Evolutionary conservation across 2,113 vertebrate genomes (phyloP), one percentile per base, ranked within the genome.

Genomic region (Erpornis zantholeuca): DNA sequence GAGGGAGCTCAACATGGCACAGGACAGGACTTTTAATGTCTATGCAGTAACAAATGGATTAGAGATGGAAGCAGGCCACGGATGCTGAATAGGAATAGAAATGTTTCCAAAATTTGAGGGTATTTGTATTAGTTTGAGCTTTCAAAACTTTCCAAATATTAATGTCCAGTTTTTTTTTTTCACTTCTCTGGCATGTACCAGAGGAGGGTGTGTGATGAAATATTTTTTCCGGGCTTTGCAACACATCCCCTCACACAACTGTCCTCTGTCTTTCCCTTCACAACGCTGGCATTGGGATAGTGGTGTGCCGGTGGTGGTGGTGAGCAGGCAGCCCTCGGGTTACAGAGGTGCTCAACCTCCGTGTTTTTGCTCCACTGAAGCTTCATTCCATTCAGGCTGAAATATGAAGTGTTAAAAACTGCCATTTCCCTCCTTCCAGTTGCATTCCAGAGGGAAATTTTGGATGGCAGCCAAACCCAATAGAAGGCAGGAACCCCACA

Each of bases 321-420:
- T 20, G 64, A 54, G 45, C 45, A n/a, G 25, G 12, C 64, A 78
- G 72, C 47, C 85, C 45, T 29, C 3, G 0, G 42, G 12, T 36
- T 28, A 10, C 22, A 4, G 80, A 59, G 61, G 11, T 60, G 60
- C 73, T 89, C 91, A 70, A 0, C 60, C 38, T 23, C 71, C 4
- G 0, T 54, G n/a, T 12, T 75, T 92, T 78, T n/a, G 12, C 80
- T 88, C 38, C 31, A 3, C 76, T 54, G 69, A 76, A 64, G 61
- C 29, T 86, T 86, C 69, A 5, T 86, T 88, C 61, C 2, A 0
- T 40, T 75, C 3, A 0, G 61, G 57, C 66, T 92, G 92, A 96
- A 92, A 89, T 72, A 96, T 86, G 91, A 79, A 87, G 94, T 97
- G 93, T 72, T 94, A 94, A 97, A 93, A 94, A 28, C 29, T 75